These are phyloP conservation scores for Drosophila tani DNA, from an alignment of 1,140 invertebrate genomes.

Conservation along the genomic window DNA sequence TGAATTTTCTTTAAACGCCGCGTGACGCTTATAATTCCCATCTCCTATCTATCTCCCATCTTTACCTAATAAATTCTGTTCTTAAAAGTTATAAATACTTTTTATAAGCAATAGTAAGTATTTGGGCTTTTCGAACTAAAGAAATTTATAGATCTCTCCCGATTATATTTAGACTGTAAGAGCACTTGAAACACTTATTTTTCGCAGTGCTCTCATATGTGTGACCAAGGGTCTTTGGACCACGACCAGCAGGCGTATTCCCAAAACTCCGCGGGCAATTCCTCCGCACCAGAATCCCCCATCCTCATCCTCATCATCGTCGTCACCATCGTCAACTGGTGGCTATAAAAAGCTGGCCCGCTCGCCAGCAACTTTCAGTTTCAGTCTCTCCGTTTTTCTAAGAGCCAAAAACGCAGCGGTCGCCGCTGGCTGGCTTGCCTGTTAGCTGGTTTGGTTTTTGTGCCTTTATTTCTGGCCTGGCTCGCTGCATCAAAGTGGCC, in stretches of 20 bases:
- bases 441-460: conserved; percentile 21
- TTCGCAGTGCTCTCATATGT: conserved; percentile 25
- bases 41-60: too few species aligned
- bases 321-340: conserved; percentile 24
- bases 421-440: conserved; percentile 31
- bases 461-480: conserved; percentile 9
- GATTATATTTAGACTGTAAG: too few species aligned
- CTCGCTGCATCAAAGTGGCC: conserved; percentile 71
- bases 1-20: neutral
- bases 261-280: conserved; percentile 63
- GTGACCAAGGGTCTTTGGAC: conserved; percentile 22
- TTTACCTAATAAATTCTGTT: too few species aligned
- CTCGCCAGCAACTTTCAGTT: conserved; percentile 77
- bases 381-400: conserved; percentile 60
- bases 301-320: neutral
- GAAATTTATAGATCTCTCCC: too few species aligned
- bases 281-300: neutral
- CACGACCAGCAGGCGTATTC: conserved; percentile 68
- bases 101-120: too few species aligned
- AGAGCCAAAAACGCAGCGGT: conserved; percentile 59
- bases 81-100: too few species aligned
- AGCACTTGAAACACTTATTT: neutral
- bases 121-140: too few species aligned
- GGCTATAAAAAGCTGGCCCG: conserved; percentile 78
- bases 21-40: neutral